Evolutionary conservation across 2,888 invertebrate species (phyloP).

Genomic region (Melolontha melolontha): DNA sequence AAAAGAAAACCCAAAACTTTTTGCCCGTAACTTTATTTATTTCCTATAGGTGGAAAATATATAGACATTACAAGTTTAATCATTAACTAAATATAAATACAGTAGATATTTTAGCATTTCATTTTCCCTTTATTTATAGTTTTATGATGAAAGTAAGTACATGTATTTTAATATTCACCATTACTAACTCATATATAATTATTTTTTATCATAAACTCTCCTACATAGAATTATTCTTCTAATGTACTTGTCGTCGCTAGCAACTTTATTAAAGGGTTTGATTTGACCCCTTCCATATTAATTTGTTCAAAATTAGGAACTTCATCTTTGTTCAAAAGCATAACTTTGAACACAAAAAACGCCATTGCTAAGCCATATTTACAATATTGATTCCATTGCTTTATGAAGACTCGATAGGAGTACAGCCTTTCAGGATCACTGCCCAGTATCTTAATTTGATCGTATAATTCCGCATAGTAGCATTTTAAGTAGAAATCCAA

Average conservation of each 20-base stretch:
- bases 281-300: neutral
- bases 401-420: slow-evolving; percentile 13
- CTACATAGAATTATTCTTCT: slow-evolving; percentile 7
- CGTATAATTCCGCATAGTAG: neutral
- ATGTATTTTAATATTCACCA: no score
- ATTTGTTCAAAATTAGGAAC: neutral
- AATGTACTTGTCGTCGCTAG: slow-evolving; percentile 4
- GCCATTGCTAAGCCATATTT: slow-evolving; percentile 16
- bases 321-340: slow-evolving; percentile 17
- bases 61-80: no score
- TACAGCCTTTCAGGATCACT: slow-evolving; percentile 13
- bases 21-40: no score
- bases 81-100: no score
- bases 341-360: slow-evolving; percentile 3
- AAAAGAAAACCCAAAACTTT: no score
- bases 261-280: neutral
- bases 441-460: neutral
- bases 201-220: slow-evolving; percentile 4
- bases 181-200: slow-evolving; percentile 18
- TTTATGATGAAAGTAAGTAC: no score
- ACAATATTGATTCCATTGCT: slow-evolving; percentile 23
- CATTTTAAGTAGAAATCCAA: slow-evolving; percentile 5
- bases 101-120: no score
- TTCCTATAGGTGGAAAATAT: no score
- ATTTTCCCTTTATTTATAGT: no score